Conservation (phyloP, 2,113 vertebrate genomes). For the Salvelinus fontinalis region DNA sequence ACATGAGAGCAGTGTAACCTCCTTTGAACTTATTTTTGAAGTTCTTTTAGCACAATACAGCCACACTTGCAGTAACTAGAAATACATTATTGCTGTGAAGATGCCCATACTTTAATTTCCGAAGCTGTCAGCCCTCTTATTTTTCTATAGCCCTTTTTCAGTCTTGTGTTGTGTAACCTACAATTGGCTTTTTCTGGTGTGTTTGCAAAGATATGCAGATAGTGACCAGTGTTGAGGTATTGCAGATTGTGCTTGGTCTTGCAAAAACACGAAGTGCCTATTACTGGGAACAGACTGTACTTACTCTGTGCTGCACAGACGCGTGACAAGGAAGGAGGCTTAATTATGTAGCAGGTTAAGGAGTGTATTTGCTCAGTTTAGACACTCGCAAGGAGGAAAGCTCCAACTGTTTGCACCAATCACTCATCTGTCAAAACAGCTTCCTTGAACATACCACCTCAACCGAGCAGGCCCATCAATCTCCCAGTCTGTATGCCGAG, state of each 20-base stretch:
- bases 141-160: too few relatives aligned
- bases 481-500: conserved; percentile 49
- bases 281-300: neutral
- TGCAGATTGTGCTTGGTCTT: neutral
- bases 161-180: too few relatives aligned
- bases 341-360: neutral
- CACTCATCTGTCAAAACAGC: conserved; percentile 52
- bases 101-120: too few relatives aligned
- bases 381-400: conserved; percentile 18
- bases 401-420: conserved; percentile 42
- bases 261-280: neutral
- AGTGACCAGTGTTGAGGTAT: conserved; percentile 11
- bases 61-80: too few relatives aligned
- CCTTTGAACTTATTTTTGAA: too few relatives aligned
- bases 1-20: too few relatives aligned
- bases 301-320: neutral
- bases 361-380: conserved; percentile 7
- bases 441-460: conserved; percentile 51
- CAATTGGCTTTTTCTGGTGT: too few relatives aligned
- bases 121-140: too few relatives aligned
- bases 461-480: conserved; percentile 55
- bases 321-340: neutral
- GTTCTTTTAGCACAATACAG: too few relatives aligned
- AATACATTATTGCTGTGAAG: too few relatives aligned
- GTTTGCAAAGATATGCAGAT: neutral